Evolutionary conservation across 1,140 invertebrate genomes (phyloP).

Genomic region (Lucilia sericata): DNA sequence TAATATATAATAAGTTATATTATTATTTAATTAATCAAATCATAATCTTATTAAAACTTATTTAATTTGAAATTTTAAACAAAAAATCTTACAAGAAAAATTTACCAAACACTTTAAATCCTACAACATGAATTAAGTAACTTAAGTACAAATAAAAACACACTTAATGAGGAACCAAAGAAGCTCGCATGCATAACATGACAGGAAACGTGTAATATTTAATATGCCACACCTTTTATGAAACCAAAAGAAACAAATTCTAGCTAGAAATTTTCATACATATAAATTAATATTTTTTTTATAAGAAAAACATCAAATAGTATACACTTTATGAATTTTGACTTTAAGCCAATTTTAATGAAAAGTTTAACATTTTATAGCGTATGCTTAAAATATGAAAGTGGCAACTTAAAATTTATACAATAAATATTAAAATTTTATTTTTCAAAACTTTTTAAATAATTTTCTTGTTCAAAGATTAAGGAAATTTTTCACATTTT

Average conservation of each 20-base stretch:
- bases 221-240: not conserved
- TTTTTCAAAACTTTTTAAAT: too few relatives aligned
- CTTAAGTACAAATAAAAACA: not conserved
- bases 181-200: conserved; percentile 13
- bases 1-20: not conserved
- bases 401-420: too few relatives aligned
- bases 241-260: too few relatives aligned
- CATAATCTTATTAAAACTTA: too few relatives aligned
- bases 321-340: not conserved
- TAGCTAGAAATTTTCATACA: not conserved
- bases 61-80: not conserved
- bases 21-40: not conserved
- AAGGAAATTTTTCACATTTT: too few relatives aligned
- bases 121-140: too few relatives aligned
- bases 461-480: too few relatives aligned
- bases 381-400: too few relatives aligned
- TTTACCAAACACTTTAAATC: not conserved
- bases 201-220: conserved; percentile 16
- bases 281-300: not conserved
- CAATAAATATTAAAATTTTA: too few relatives aligned
- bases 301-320: not conserved
- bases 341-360: not conserved
- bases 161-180: not conserved
- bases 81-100: not conserved
- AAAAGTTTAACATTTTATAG: not conserved